Evolutionary conservation across 2,888 invertebrate species (phyloP).

Genomic region (Epinotia brunnichana): DNA sequence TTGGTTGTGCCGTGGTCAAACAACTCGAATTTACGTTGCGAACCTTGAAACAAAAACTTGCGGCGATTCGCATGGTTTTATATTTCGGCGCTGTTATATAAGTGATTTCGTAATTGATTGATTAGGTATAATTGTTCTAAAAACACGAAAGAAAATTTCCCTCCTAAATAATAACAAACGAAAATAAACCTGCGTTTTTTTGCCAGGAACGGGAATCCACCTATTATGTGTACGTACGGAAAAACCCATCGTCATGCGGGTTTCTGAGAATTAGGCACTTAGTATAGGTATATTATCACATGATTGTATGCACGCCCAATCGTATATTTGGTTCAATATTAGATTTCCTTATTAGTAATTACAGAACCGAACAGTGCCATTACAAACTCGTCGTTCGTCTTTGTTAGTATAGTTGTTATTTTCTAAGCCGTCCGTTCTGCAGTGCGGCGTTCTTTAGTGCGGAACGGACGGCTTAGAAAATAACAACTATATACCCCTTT

Average conservation of each 20-base stretch:
- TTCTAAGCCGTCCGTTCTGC: no score
- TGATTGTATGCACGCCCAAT: background rate
- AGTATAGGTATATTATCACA: slow-evolving; percentile 10
- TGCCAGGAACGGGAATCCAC: background rate
- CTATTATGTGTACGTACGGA: background rate
- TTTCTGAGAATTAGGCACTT: background rate
- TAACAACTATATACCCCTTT: no score
- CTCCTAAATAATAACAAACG: slow-evolving; percentile 12
- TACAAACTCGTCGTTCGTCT: no score
- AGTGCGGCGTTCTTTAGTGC: no score
- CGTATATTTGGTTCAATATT: background rate
- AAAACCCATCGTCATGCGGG: slow-evolving; percentile 5
- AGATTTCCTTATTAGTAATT: background rate
- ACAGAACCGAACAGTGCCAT: background rate
- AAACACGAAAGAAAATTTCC: background rate
- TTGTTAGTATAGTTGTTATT: no score
- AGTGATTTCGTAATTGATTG: background rate
- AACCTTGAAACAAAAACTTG: background rate
- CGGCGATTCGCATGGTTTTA: background rate
- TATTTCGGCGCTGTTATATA: background rate
- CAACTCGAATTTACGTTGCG: background rate
- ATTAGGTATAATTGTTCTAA: background rate
- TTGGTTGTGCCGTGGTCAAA: no score
- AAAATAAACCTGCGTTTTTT: background rate
- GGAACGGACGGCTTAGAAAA: no score